A percentile compares a stretch with the other conserved stretches of the same genome.
Evolutionary conservation across 1,140 invertebrate genomes (phyloP).

Genomic region (Manduca sexta): DNA sequence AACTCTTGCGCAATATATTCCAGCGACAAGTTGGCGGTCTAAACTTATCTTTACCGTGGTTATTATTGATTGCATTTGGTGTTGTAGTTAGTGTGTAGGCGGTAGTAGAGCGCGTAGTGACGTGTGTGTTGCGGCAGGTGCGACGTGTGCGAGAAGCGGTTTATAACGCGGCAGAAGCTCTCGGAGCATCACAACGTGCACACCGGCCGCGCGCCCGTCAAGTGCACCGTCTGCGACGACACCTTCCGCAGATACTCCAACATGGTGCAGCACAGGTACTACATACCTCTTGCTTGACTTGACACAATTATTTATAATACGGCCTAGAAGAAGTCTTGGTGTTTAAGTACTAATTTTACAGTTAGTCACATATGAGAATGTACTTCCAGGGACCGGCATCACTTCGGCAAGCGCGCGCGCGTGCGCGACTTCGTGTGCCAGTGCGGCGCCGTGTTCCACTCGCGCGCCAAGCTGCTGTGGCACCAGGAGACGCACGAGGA

Average conservation of each 20-base stretch:
- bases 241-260: constrained; percentile 90
- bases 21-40: too few species aligned
- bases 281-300: constrained; percentile 23
- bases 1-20: too few species aligned
- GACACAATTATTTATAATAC: too few species aligned
- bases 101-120: too few species aligned
- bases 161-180: constrained; percentile 85
- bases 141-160: constrained; percentile 86
- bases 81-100: too few species aligned
- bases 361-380: too few species aligned
- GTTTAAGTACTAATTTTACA: too few species aligned
- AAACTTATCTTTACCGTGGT: too few species aligned
- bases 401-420: constrained; percentile 53
- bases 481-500: constrained; percentile 89
- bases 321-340: too few species aligned
- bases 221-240: constrained; percentile 86
- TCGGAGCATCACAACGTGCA: constrained; percentile 88
- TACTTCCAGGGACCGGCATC: constrained; percentile 49
- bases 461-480: constrained; percentile 87
- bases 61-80: too few species aligned
- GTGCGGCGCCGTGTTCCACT: constrained; percentile 87
- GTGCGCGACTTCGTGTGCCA: constrained; percentile 84
- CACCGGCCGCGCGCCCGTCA: constrained; percentile 84
- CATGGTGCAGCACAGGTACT: constrained; percentile 87
- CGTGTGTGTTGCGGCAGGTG: constrained; percentile 68